Percentiles rank a stretch among this genome's conserved stretches.
Conservation (phyloP, 2,888 invertebrate genomes). For the Drosophila neonasuta region DNA sequence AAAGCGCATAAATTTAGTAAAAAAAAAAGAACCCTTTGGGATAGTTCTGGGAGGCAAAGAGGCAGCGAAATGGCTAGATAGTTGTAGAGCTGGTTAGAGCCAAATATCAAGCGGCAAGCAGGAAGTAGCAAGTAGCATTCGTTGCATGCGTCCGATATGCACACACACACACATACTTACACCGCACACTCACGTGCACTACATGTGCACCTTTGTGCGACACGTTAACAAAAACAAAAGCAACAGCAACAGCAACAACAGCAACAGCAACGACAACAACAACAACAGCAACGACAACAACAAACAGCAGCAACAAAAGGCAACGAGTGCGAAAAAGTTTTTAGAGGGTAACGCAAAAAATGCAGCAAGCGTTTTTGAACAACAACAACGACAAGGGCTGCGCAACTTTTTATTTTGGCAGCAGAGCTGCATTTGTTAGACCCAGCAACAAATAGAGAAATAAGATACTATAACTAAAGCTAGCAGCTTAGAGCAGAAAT, state of each 20-base stretch:
- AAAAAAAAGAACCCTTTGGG: constrained; percentile 15
- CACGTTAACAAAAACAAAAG: constrained; percentile 66
- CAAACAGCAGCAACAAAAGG: constrained; percentile 50
- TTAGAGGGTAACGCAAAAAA: constrained; percentile 36
- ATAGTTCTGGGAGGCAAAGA: constrained; percentile 6
- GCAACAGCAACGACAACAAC: neutral
- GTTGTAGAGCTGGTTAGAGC: constrained; percentile 53
- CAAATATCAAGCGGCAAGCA: constrained; percentile 62
- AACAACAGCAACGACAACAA: constrained; percentile 24
- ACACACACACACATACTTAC: constrained; percentile 17
- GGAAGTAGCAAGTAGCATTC: constrained; percentile 47
- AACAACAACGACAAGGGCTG: constrained; percentile 15
- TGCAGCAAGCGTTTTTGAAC: constrained; percentile 50
- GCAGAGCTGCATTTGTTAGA: constrained; percentile 17
- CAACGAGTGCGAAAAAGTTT: constrained; percentile 58
- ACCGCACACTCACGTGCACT: constrained; percentile 21
- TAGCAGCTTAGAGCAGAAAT: neutral
- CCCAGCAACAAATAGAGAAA: constrained; percentile 6
- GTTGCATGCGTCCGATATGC: constrained; percentile 65
- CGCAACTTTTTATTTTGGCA: constrained; percentile 8
- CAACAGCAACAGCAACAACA: constrained; percentile 6
- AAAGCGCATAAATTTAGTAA: constrained; percentile 80
- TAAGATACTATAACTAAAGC: neutral
- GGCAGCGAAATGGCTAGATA: constrained; percentile 33
- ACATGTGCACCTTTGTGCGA: constrained; percentile 69